phyloP scores from a whole-genome alignment of 2,797 vertebrate species.

The Enteromius fasciolatus region DNA sequence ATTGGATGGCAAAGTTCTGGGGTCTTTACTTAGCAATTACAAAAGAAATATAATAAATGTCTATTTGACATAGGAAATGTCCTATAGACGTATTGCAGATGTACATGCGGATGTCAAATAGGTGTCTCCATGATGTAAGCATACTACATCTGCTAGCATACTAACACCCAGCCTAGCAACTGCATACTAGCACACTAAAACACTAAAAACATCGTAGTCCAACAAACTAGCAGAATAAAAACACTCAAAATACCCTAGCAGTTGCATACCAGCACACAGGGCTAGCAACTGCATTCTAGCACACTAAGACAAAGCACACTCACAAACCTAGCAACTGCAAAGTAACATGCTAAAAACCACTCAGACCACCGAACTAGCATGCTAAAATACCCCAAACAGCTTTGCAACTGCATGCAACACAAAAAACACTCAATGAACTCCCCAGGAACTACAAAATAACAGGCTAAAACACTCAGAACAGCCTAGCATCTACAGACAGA shows the following conservation, averaged over 20 bases:
- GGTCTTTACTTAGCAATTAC: too few species aligned
- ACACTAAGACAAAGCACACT: not conserved
- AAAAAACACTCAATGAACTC: not conserved
- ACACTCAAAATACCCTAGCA: not conserved
- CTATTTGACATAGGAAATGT: too few species aligned
- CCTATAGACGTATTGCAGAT: not conserved
- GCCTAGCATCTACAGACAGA: not conserved
- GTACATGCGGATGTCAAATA: too few species aligned
- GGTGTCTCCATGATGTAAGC: too few species aligned
- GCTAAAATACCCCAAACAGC: not conserved
- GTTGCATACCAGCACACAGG: too few species aligned
- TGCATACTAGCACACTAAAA: not conserved
- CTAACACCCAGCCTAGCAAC: not conserved
- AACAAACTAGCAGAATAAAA: not conserved
- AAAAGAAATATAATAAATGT: too few species aligned
- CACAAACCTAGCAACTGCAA: not conserved
- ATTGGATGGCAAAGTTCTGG: too few species aligned
- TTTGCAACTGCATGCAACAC: not conserved
- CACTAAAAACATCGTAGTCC: too few species aligned
- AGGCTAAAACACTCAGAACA: not conserved
- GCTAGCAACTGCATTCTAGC: not conserved
- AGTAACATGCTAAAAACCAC: not conserved
- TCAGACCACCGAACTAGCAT: not conserved
- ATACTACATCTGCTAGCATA: too few species aligned
- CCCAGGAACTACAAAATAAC: not conserved